Evolutionary conservation across 2,797 vertebrate genomes (phyloP).

Genomic region (Scolopax bukidnonensis): DNA sequence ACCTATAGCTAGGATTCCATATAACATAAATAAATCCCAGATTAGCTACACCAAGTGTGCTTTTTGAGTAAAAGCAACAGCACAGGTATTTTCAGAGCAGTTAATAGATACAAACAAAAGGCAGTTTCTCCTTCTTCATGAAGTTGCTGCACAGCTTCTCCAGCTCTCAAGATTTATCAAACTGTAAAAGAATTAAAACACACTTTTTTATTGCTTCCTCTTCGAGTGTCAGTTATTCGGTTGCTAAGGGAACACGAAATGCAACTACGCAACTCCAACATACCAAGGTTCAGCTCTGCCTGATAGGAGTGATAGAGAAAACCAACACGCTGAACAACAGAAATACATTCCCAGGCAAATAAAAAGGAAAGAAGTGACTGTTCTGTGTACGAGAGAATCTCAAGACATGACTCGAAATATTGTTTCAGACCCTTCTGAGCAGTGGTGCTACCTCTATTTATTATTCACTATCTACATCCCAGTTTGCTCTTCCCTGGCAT

Average conservation of each 20-base stretch:
- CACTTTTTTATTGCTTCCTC: conserved; percentile 36
- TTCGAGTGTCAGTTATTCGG: conserved; percentile 48
- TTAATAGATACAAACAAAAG: neutral
- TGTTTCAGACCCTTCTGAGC: neutral
- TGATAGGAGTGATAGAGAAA: neutral
- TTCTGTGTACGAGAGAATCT: neutral
- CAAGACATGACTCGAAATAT: neutral
- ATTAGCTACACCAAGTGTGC: neutral
- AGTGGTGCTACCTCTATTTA: neutral
- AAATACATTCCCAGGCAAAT: neutral
- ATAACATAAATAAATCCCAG: neutral
- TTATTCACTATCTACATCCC: neutral
- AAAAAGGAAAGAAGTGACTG: neutral
- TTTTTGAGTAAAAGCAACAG: neutral
- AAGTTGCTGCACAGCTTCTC: neutral
- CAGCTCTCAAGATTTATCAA: conserved; percentile 28
- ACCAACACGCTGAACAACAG: neutral
- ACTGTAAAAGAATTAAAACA: conserved; percentile 40
- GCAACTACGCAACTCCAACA: neutral
- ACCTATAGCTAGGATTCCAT: neutral
- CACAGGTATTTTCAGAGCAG: neutral
- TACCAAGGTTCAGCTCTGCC: conserved; percentile 11
- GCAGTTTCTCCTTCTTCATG: neutral
- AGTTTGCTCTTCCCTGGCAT: neutral
- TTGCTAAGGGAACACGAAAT: conserved; percentile 58